Evolutionary conservation across 2,888 invertebrate species (phyloP), one percentile per base, ranked within the genome.

Genomic region (Aporophyla lueneburgensis): DNA sequence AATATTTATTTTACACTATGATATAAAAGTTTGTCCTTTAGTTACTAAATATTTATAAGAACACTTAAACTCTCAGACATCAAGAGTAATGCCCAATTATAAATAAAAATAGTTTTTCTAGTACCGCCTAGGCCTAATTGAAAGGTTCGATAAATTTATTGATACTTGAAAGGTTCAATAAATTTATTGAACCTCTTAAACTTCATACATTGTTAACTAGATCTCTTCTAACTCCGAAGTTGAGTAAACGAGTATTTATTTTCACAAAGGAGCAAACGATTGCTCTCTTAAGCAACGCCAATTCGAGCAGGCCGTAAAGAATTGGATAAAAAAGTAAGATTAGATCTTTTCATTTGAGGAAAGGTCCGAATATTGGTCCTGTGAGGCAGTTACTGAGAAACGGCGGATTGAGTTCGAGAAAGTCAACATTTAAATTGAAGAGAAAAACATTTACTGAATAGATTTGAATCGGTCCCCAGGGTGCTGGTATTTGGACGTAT

Each of bases 341-440:
- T 92, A 93, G 92, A 94, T 94, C 94, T 94, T 93, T 93, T 93
- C 93, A 93, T 94, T 93, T 93, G 90, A 90, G 83, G 89, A 93
- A 93, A 92, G 93, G 93, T 93, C 92, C 93, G 90, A 94, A 87
- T 92, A 94, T 93, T 91, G 93, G 91, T 89, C 93, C 93, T 89
- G 73, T 53, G 92, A 91, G 93, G 90, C 91, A 85, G 90, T 93
- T 92, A 89, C 87, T 86, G 76, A 87, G 89, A 89, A 92, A 91
- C 83, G 80, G 87, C 72, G 88, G 89, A 93, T 92, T 91, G 92
- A 93, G 89, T 92, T 87, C 82, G 90, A 82, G 83, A 91, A 92
- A 91, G 90, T 92, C 90, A 92, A 92, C 91, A 89, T 89, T 90
- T 89, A 85, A 87, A 89, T 81, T 78, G 84, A 82, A 85, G 87